A percentile compares a stretch with the other conserved stretches of the same genome.
Conservation (phyloP, 2,113 vertebrate species). For the Otolemur garnettii region DNA sequence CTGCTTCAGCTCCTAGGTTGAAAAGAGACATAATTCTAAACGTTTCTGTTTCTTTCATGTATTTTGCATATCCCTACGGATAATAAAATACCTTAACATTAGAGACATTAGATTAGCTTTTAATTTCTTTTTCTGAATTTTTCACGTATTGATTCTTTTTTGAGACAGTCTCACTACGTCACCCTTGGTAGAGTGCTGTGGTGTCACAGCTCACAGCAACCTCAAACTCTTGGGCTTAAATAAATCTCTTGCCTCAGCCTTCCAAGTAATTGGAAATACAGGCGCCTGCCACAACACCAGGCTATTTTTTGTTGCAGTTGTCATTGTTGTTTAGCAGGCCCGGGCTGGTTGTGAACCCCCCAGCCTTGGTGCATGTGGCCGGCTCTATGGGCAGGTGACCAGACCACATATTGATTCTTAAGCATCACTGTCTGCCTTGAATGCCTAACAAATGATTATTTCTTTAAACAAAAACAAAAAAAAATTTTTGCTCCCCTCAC, state of each 20-base stretch:
- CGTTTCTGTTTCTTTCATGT: background rate
- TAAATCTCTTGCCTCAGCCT: no score
- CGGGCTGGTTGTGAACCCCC: no score
- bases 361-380: no score
- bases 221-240: no score
- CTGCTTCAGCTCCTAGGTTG: background rate
- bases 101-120: background rate
- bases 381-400: no score
- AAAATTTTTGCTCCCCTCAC: background rate
- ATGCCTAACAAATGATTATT: background rate
- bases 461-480: background rate
- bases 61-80: background rate
- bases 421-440: background rate
- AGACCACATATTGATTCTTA: background rate
- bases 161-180: no score
- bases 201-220: no score
- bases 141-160: background rate
- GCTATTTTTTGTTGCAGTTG: no score
- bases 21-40: constrained; percentile 14
- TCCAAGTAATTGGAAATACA: no score
- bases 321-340: no score
- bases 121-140: background rate
- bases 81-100: background rate
- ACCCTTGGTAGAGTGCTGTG: no score
- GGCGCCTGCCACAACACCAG: no score